Conservation (phyloP, 2,113 vertebrate genomes). For the Oostethus manadensis region DNA sequence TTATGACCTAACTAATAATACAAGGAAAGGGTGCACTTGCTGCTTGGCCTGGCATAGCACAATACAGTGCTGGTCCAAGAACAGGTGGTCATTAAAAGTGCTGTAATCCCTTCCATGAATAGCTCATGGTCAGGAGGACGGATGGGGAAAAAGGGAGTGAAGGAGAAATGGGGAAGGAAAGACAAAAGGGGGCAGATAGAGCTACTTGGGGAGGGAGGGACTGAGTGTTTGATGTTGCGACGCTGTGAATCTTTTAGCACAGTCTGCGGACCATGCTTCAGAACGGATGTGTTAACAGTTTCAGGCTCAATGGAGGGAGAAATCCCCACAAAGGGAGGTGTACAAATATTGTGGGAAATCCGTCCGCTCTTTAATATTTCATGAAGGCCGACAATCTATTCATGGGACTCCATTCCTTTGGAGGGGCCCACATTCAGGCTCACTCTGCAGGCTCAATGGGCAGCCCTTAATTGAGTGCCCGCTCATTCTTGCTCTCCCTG, state of each 20-base stretch:
- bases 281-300: conserved; percentile 91
- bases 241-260: conserved; percentile 60
- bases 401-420: conserved; percentile 83
- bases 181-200: conserved; percentile 42
- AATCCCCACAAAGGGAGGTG: conserved; percentile 86
- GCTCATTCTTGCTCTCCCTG: conserved; percentile 80
- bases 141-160: conserved; percentile 26
- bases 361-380: conserved; percentile 80
- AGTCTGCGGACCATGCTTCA: conserved; percentile 65
- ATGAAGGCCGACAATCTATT: conserved; percentile 82
- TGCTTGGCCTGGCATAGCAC: conserved; percentile 54
- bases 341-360: conserved; percentile 96
- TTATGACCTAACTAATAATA: conserved; percentile 49
- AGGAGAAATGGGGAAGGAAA: conserved; percentile 36
- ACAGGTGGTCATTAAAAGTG: conserved; percentile 78
- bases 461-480: conserved; percentile 92
- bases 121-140: conserved; percentile 62
- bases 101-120: conserved; percentile 75
- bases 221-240: conserved; percentile 62
- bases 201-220: conserved; percentile 20
- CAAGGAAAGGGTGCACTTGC: conserved; percentile 26
- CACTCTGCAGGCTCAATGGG: conserved; percentile 78
- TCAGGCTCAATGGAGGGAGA: conserved; percentile 90
- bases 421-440: conserved; percentile 79
- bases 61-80: conserved; percentile 54